Percentiles rank a stretch among this genome's conserved stretches.
phyloP scores from a whole-genome alignment of 2,113 vertebrate species.

The Neoarius graeffei region DNA sequence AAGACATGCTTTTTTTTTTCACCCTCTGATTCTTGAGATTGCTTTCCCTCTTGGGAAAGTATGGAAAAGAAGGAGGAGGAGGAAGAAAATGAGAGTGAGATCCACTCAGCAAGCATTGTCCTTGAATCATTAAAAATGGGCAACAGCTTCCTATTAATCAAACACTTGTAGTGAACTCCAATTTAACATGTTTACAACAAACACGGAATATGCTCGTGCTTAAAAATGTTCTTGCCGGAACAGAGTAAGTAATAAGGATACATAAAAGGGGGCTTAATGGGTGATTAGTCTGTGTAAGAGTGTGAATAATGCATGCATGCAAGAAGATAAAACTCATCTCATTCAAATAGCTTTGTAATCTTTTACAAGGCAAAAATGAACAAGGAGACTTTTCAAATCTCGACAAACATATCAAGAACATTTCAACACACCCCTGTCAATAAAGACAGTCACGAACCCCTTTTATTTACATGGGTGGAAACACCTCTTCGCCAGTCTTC shows the following conservation, averaged over 20 bases:
- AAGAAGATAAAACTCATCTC: not conserved
- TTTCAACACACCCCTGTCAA: not conserved
- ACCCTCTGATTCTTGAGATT: conserved; percentile 12
- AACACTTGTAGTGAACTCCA: not conserved
- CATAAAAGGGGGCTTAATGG: not conserved
- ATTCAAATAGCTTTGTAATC: not conserved
- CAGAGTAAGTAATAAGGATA: not conserved
- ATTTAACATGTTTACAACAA: conserved; percentile 28
- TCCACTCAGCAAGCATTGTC: not conserved
- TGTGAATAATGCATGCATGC: not conserved
- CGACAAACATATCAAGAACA: not conserved
- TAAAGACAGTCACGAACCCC: not conserved
- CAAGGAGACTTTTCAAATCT: not conserved
- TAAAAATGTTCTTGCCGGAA: not conserved
- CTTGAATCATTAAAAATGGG: conserved; percentile 14
- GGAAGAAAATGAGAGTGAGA: not conserved
- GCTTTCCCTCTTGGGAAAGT: conserved; percentile 12
- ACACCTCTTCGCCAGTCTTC: not conserved
- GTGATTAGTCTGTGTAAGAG: not conserved
- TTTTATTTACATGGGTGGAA: not conserved
- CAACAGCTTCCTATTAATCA: not conserved
- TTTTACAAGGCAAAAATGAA: not conserved
- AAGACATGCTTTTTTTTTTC: conserved; percentile 1
- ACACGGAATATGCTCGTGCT: not conserved
- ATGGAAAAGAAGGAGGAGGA: not conserved